Evolutionary conservation across 2,888 invertebrate species (phyloP).

Genomic region (Pseudoips prasinana): DNA sequence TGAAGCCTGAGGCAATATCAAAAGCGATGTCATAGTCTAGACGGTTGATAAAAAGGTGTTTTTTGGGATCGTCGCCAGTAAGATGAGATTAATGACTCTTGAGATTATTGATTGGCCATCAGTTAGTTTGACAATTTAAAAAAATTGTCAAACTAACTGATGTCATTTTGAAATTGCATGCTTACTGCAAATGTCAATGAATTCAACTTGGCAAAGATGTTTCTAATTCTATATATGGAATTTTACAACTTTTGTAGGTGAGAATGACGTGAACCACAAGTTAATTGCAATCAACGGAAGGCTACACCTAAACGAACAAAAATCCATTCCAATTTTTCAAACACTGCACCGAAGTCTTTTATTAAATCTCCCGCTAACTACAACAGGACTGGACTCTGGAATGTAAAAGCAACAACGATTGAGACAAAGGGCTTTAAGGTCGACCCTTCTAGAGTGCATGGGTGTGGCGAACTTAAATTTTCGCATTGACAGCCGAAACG

Average conservation of each 20-base stretch:
- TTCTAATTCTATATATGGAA: too few species aligned
- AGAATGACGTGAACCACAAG: too few species aligned
- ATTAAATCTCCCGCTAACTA: conserved; percentile 24
- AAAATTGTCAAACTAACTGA: too few species aligned
- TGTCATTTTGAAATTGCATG: too few species aligned
- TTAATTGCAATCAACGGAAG: too few species aligned
- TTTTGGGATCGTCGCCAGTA: conserved; percentile 21
- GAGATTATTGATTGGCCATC: conserved; percentile 13
- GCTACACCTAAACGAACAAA: too few species aligned
- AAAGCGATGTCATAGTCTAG: conserved; percentile 20
- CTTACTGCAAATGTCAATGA: too few species aligned
- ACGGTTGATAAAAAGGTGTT: conserved; percentile 16
- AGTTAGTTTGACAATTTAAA: conserved; percentile 5
- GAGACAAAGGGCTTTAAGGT: conserved; percentile 76
- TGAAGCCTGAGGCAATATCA: conserved; percentile 14
- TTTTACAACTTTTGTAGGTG: too few species aligned
- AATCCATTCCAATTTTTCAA: too few species aligned
- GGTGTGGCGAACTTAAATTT: conserved; percentile 80
- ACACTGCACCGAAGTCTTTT: too few species aligned
- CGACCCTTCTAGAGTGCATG: conserved; percentile 78
- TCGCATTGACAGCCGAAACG: conserved; percentile 81
- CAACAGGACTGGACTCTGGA: conserved; percentile 28
- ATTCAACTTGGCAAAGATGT: too few species aligned
- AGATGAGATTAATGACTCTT: conserved; percentile 25
- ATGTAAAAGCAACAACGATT: conserved; percentile 61